These are phyloP conservation scores for Peromyscus aztecus DNA, from an alignment of 2,797 vertebrate species.

Conservation along the genomic window DNA sequence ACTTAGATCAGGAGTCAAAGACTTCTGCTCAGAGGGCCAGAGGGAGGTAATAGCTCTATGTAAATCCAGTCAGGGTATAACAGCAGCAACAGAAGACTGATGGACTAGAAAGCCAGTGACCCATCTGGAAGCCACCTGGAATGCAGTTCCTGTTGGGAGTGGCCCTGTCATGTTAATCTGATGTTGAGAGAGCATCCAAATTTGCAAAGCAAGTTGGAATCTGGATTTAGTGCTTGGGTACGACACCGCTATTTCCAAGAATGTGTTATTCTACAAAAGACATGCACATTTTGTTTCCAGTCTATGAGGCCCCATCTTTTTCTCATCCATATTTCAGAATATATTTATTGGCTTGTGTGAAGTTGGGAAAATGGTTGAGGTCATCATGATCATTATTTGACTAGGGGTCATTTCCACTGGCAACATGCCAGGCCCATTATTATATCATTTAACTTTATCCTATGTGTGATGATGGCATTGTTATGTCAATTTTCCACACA, in stretches of 20 bases:
- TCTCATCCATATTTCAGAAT: not conserved
- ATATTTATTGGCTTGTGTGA: not conserved
- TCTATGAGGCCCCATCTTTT: not conserved
- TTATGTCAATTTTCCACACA: not conserved
- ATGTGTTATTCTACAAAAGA: not conserved
- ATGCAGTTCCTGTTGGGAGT: not conserved
- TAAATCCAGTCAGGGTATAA: fast-evolving
- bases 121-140: not conserved
- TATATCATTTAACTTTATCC: not conserved
- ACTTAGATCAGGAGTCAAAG: constrained; percentile 1
- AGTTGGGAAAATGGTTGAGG: not conserved
- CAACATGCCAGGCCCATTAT: too few relatives aligned
- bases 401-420: not conserved
- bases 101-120: not conserved
- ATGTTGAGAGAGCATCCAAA: not conserved
- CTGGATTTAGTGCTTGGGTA: not conserved
- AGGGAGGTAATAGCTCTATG: not conserved
- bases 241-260: not conserved
- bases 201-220: not conserved
- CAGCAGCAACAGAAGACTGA: not conserved
- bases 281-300: not conserved
- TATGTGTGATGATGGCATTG: fast-evolving
- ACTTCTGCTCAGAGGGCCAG: not conserved
- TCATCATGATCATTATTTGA: not conserved
- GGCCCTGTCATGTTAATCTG: not conserved